A percentile compares a stretch with the other conserved stretches of the same genome.
phyloP scores from a whole-genome alignment of 2,113 vertebrate species.

The Paedocypris sp. region DNA sequence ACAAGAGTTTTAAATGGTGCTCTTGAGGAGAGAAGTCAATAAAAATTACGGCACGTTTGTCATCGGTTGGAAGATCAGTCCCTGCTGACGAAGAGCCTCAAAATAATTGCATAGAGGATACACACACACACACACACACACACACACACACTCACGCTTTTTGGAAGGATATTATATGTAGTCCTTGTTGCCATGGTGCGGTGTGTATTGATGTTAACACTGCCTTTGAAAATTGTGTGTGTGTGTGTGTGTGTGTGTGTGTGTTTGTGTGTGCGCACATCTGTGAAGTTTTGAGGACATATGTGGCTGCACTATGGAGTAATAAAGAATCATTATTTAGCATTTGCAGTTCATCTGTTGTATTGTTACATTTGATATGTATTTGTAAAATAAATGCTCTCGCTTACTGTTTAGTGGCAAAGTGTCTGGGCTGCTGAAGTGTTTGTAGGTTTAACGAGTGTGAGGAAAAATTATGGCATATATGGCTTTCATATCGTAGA shows the following conservation, averaged over 20 bases:
- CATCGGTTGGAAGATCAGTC: conserved; percentile 22
- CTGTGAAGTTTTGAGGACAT: too few species aligned
- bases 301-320: too few species aligned
- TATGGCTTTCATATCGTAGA: too few species aligned
- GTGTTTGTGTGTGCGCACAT: conserved; percentile 12
- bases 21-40: conserved; percentile 28
- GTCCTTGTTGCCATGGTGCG: conserved; percentile 29
- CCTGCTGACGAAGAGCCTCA: conserved; percentile 15
- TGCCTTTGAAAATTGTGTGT: neutral
- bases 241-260: conserved; percentile 11
- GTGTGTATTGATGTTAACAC: conserved; percentile 10
- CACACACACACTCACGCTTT: conserved; percentile 10
- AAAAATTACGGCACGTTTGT: conserved; percentile 35
- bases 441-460: too few species aligned
- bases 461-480: too few species aligned
- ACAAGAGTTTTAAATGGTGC: conserved; percentile 17
- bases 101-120: neutral
- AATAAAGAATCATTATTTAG: too few species aligned
- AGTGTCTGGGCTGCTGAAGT: too few species aligned
- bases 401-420: too few species aligned
- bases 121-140: neutral
- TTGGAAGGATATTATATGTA: conserved; percentile 6
- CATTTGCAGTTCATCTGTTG: too few species aligned
- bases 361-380: too few species aligned
- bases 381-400: neutral